Evolutionary conservation across 2,888 invertebrate species (phyloP), one percentile per base, ranked within the genome.

Genomic region (Drosophila cognata): DNA sequence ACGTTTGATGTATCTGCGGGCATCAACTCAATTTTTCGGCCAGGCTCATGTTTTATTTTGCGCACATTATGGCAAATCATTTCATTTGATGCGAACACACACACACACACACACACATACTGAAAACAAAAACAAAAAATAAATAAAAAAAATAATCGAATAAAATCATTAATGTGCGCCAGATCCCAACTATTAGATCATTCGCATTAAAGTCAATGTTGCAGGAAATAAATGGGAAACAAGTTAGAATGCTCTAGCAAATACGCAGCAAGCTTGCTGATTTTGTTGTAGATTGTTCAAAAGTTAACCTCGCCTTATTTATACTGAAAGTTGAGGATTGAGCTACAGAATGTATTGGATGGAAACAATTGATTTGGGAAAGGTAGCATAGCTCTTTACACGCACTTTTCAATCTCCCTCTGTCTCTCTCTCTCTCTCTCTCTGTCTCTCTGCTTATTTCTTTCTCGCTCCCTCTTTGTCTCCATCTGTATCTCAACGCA

Each of bases 21-120:
- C 35, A 25, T 52, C 74, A 60, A 77, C 76, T 64, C 60, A 52
- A 63, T 56, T 76, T 66, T 57, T 48, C 21, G 38, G 33, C 25
- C 52, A 52, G 46, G 57, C 82, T 84, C 82, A 83, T 83, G 77
- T 83, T 84, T 85, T 77, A 83, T 82, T 83, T 83, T 69, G 72
- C 62, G 52, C 85, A 74, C 85, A 83, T 83, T 84, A 84, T 84
- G 79, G 74, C 77, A 84, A 84, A 83, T 83, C 75, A 84, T 82
- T 79, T 77, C 74, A 82, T 84, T 79, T 78, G 52, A 80, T 78
- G 68, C 50, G 68, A 51, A 41, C 51, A 55, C 16, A 33, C 16
- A 5, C 21, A 13, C 21, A 29, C 18, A n/a, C 46, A 35, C 13
- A 8, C 36, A 18, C 21, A 21, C 46, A 13, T 21, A 13, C 13